Evolutionary conservation across 2,888 invertebrate species (phyloP), one percentile per base, ranked within the genome.

Genomic region (Margaritifera margaritifera): DNA sequence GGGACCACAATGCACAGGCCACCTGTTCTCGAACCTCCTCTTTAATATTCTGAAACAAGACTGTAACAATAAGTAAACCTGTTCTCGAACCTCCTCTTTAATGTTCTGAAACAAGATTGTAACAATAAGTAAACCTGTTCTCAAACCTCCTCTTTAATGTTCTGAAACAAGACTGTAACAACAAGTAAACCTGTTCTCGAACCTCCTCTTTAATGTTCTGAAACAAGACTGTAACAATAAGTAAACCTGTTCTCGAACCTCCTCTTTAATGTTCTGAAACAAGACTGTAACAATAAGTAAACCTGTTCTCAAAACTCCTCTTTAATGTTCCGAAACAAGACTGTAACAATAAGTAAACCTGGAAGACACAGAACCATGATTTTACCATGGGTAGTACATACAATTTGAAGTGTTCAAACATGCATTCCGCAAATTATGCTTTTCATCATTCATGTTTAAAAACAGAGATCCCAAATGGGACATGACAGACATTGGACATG

Each of bases 201-300:
- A 89, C 88, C 70, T 88, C 87, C 15, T 80, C 82, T 74, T 82
- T 83, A 42, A 84, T 84, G 62, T 85, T 86, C 86, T 86, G 76
- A 50, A 69, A 66, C n/a, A 64, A 53, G 69, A 42, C 15, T 42
- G 42, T 42, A 15, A 15, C n/a, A 24, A 22, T 51, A n/a, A n/a
- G n/a, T n/a, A n/a, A n/a, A 87, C 89, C 73, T 90, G 90, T 69
- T 90, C 89, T 59, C 88, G 79, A 50, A 89, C 88, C 70, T 88
- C 87, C 15, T 80, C 82, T 74, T 82, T 83, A 42, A 84, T 84
- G 62, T 85, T 86, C 86, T 86, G 76, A 50, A 69, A 66, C n/a
- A 64, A 53, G 69, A 42, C 15, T 42, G 42, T 42, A 15, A 15
- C n/a, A 24, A 22, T 51, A n/a, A n/a, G n/a, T n/a, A n/a, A n/a